Evolutionary conservation across 2,113 vertebrate genomes (phyloP), one percentile per base, ranked within the genome.

Genomic region (Larimichthys crocea): DNA sequence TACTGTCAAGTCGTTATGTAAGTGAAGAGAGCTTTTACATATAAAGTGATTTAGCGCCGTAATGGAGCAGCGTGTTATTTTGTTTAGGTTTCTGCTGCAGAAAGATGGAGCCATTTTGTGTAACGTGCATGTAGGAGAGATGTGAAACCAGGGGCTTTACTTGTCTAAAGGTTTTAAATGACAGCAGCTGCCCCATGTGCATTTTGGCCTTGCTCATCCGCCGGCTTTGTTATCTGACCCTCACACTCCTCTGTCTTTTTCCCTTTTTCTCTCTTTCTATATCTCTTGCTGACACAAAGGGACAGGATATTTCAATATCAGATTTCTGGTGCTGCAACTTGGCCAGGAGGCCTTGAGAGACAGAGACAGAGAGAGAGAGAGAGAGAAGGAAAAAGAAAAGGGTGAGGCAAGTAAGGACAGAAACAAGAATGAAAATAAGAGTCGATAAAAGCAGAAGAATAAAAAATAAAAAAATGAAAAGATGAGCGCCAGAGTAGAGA

Each of bases 1-100:
- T 88, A 88, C 87, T 79, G 86, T 90, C 88, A 91, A 89, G 80
- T 87, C 46, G 63, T 94, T 91, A 87, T 31, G 65, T 89, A 90
- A 92, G 87, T 74, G 80, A 76, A 76, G 87, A 89, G 85, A 69
- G 75, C 76, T 87, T 92, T 87, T 82, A 83, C 86, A 89, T 85
- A 65, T 67, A 67, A 74, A 79, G 65, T 85, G 84, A 89, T 86
- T 88, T 84, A 55, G 78, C 53, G 68, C 74, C 52, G 83, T 86
- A 89, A 90, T 89, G 82, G 83, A 86, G 62, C 17, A 3, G 24
- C 2, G 5, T 76, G 65, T 74, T 76, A 31, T 79, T 86, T 83
- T 78, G 75, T 91, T 89, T 87, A 86, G 84, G 60, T 67, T 80
- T 55, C 61, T 70, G 64, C 77, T 35, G 64, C 73, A 72, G 80